Percentiles rank a stretch among this genome's conserved stretches.
Evolutionary conservation across 1,140 invertebrate species (phyloP).

Genomic region (Cydia pomonella): DNA sequence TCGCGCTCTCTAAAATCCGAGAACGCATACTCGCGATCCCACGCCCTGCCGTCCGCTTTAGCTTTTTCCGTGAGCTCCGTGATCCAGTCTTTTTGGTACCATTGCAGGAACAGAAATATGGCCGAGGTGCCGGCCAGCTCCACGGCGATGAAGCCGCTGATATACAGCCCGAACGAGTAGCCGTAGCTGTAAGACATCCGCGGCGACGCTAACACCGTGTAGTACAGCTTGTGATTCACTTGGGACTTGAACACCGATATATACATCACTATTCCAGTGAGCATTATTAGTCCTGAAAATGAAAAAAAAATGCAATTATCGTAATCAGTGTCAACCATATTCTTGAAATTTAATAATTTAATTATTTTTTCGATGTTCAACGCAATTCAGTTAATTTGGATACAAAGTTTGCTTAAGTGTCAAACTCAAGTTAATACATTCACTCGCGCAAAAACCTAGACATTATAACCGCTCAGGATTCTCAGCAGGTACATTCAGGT

Average conservation of each 20-base stretch:
- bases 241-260: constrained; percentile 95
- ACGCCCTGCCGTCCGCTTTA: constrained; percentile 72
- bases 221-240: constrained; percentile 91
- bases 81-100: constrained; percentile 81
- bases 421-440: too few relatives aligned
- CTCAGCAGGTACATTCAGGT: too few relatives aligned
- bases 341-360: background rate
- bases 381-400: too few relatives aligned
- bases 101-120: constrained; percentile 91
- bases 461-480: too few relatives aligned
- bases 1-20: constrained; percentile 71
- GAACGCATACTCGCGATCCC: constrained; percentile 74
- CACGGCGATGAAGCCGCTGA: constrained; percentile 90
- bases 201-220: constrained; percentile 87
- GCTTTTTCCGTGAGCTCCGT: constrained; percentile 75
- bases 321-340: constrained; percentile 18
- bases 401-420: too few relatives aligned
- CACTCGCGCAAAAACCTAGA: too few relatives aligned
- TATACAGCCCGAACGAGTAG: constrained; percentile 92
- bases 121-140: constrained; percentile 92
- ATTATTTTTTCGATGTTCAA: too few relatives aligned
- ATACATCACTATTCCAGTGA: constrained; percentile 94
- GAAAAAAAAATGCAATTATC: constrained; percentile 41
- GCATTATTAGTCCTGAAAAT: constrained; percentile 90
- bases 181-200: constrained; percentile 93